Evolutionary conservation across 1,140 invertebrate species (phyloP).

Genomic region (Choristoneura fumiferana): DNA sequence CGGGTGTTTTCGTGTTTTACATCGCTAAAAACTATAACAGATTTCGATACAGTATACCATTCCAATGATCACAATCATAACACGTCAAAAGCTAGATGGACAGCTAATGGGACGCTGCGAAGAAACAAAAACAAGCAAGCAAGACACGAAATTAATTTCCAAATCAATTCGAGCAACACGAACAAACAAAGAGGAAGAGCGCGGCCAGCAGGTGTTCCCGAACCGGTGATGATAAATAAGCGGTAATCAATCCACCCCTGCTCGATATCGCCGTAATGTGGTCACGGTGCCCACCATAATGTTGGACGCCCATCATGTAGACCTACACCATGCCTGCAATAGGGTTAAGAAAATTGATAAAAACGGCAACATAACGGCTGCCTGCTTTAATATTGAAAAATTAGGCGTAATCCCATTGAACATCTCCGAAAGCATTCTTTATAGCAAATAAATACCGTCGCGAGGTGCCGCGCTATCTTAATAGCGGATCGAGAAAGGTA

Average conservation of each 20-base stretch:
- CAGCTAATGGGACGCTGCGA: background rate
- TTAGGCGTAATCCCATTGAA: constrained; percentile 10
- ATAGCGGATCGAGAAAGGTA: constrained; percentile 26
- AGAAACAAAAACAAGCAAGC: background rate
- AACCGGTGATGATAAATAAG: too few species aligned
- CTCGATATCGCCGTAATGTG: constrained; percentile 5
- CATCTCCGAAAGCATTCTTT: constrained; percentile 27
- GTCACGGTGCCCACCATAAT: background rate
- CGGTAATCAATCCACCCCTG: background rate
- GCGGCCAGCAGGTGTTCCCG: constrained; percentile 10
- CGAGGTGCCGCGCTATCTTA: constrained; percentile 25
- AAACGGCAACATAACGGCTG: constrained; percentile 1
- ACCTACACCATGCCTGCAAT: background rate
- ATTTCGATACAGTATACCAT: too few species aligned
- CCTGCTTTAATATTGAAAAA: constrained; percentile 9
- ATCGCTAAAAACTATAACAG: too few species aligned
- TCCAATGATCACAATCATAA: too few species aligned
- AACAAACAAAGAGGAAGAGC: constrained; percentile 1
- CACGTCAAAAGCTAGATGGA: too few species aligned
- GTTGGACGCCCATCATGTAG: background rate
- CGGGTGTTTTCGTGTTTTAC: too few species aligned
- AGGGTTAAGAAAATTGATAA: background rate
- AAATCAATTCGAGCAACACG: background rate
- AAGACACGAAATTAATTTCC: constrained; percentile 14
- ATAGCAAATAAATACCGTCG: constrained; percentile 29